Base-by-base conservation (phyloP, 2,797 vertebrate species). In the Neosalanx taihuensis region DNA sequence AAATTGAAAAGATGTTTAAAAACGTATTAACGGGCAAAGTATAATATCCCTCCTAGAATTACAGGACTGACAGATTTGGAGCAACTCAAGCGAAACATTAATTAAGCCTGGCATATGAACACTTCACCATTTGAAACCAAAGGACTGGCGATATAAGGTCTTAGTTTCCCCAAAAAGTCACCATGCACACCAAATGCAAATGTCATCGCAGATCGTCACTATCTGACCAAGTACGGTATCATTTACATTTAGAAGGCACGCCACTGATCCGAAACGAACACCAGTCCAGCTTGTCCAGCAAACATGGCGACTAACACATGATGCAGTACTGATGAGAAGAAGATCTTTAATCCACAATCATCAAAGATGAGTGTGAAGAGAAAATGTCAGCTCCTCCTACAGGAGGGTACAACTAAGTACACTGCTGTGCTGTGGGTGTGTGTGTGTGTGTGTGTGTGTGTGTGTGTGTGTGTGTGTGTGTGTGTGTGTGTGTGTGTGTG, bases 41-140 rank as follows among this genome's bases (percentile, higher is more conserved):
- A 88, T 88, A 86, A 89, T 88, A 88, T 89, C 84, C 89, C 88
- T 91, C 81, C 79, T 87, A 88, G 90, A 88, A 85, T 86, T 74
- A 78, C 51, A 5, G 85, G 88, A 92, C 85, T 90, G 90, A 90
- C 90, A 86, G 89, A 91, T 90, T 80, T 89, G 80, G 91, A 92
- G 89, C 89, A 86, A 83, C 69, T 88, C 80, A 79, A 71, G 79
- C 80, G 81, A 86, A 90, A 91, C 86, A 77, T 90, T 91, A 90
- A 92, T 91, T 90, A 91, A 90, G 85, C 66, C 72, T 79, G 76
- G 76, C 78, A 86, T 84, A 87, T 83, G 77, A 81, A 79, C 26
- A 57, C 76, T 86, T 64, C 76, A 71, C 72, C 56, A 3, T 75
- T 75, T 77, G 63, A 75, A 75, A 75, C 74, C 73, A 77, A 67